Percentiles rank a stretch among this genome's conserved stretches.
phyloP scores from a whole-genome alignment of 2,888 invertebrate species.

The Therioaphis trifolii region DNA sequence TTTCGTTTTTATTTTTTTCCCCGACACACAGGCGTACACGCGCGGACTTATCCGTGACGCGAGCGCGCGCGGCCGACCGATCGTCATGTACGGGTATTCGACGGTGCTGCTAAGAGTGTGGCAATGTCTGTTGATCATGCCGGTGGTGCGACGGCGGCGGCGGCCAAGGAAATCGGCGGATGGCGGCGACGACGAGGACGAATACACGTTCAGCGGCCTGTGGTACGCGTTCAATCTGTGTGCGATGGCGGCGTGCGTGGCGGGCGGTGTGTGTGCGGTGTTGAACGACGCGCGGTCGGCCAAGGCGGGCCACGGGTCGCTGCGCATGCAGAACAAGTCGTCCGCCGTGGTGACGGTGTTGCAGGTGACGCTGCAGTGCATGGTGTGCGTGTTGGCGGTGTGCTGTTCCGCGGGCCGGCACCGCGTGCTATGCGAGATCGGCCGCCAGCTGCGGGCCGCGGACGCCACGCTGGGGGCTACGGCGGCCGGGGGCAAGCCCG shows the following conservation, averaged over 20 bases:
- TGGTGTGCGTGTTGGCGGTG: conserved; percentile 50
- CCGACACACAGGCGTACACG: too few species aligned
- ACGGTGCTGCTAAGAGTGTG: conserved; percentile 15
- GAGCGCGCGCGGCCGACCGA: too few species aligned
- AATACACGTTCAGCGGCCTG: conserved; percentile 3
- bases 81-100: conserved; percentile 41
- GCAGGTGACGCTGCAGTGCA: conserved; percentile 55
- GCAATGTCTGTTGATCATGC: conserved; percentile 38
- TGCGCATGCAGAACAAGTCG: conserved; percentile 64
- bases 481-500: not conserved
- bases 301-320: conserved; percentile 50
- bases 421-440: conserved; percentile 31
- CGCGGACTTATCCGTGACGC: too few species aligned
- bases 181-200: not conserved
- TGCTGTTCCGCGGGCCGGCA: conserved; percentile 35
- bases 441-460: conserved; percentile 13
- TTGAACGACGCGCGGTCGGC: not conserved
- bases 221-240: conserved; percentile 36
- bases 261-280: not conserved
- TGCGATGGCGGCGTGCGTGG: conserved; percentile 1
- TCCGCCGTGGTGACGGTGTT: conserved; percentile 62
- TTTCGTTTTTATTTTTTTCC: too few species aligned
- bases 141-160: not conserved
- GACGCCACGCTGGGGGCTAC: conserved; percentile 25
- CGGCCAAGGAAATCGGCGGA: too few species aligned